Evolutionary conservation across 2,888 invertebrate species (phyloP), one percentile per base, ranked within the genome.

Genomic region (Monoplex corrugatus): DNA sequence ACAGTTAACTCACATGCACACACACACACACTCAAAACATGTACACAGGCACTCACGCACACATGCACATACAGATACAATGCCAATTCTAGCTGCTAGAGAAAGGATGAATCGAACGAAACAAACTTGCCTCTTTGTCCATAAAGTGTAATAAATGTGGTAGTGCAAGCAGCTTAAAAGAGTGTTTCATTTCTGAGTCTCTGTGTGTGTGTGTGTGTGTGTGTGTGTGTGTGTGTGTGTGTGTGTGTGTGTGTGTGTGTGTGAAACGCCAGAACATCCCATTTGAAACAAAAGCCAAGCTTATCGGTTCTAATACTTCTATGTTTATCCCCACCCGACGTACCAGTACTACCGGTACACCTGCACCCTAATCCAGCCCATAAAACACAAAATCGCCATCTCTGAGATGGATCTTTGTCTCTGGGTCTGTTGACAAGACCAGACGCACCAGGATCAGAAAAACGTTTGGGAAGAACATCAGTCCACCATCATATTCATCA

Each of bases 151-250:
- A n/a, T n/a, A n/a, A n/a, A n/a, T n/a, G n/a, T n/a, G n/a, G n/a
- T n/a, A n/a, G n/a, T n/a, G n/a, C n/a, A n/a, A n/a, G n/a, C n/a
- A n/a, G n/a, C n/a, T n/a, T n/a, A n/a, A n/a, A n/a, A n/a, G n/a
- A n/a, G n/a, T n/a, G 2, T 57, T 13, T 57, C 28, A n/a, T 80
- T 23, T 40, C 8, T 80, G 80, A 3, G 0, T 43, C 28, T 28
- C 35, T 80, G 43, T 43, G 80, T 80, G 80, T 80, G 80, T 43
- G 43, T 80, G 28, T 28, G 43, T 80, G 19, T 80, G 8, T 80
- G 40, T 8, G 40, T 43, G 43, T 80, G n/a, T 43, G 43, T 43
- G 40, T 78, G 40, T 43, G 80, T 80, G 80, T 19, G 28, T 80
- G 40, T 43, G 28, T 80, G 43, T 23, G 28, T 40, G 40, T 40